Evolutionary conservation across 2,888 invertebrate species (phyloP).

Genomic region (Cheilosia pagana): DNA sequence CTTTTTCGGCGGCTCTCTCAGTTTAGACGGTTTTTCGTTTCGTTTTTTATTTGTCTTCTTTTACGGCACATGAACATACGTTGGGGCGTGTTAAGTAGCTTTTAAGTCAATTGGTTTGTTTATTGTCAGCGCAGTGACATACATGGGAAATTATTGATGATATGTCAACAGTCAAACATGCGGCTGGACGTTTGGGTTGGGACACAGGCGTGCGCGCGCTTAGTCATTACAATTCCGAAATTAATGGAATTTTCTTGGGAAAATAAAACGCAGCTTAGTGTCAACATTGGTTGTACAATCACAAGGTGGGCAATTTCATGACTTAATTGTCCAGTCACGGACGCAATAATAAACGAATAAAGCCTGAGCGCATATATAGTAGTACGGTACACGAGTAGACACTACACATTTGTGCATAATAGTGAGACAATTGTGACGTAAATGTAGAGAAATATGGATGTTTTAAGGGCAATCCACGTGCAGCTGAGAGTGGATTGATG

Average conservation of each 20-base stretch:
- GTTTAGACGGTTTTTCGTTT: neutral
- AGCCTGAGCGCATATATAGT: neutral
- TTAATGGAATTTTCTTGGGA: slow-evolving; percentile 39
- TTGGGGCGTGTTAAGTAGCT: slow-evolving; percentile 59
- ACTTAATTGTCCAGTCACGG: slow-evolving; percentile 55
- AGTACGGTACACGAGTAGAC: neutral
- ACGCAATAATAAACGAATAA: slow-evolving; percentile 13
- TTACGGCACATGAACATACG: slow-evolving; percentile 37
- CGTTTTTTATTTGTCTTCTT: slow-evolving; percentile 6
- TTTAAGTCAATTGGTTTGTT: slow-evolving; percentile 68
- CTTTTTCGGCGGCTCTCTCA: neutral
- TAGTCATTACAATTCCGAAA: slow-evolving; percentile 41
- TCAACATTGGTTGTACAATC: slow-evolving; percentile 42
- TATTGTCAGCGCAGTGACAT: slow-evolving; percentile 49
- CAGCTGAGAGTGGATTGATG: slow-evolving; percentile 18
- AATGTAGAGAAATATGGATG: slow-evolving; percentile 37
- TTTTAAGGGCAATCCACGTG: slow-evolving; percentile 33
- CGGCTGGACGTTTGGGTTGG: neutral
- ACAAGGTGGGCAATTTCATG: slow-evolving; percentile 11
- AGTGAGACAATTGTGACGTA: slow-evolving; percentile 40
- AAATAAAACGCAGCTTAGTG: slow-evolving; percentile 28
- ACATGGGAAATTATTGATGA: slow-evolving; percentile 55
- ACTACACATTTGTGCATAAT: neutral
- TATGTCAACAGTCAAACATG: slow-evolving; percentile 57
- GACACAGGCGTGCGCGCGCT: slow-evolving; percentile 3